These are phyloP conservation scores for Bemisia tabaci DNA, from an alignment of 1,140 invertebrate genomes.

Conservation along the genomic window DNA sequence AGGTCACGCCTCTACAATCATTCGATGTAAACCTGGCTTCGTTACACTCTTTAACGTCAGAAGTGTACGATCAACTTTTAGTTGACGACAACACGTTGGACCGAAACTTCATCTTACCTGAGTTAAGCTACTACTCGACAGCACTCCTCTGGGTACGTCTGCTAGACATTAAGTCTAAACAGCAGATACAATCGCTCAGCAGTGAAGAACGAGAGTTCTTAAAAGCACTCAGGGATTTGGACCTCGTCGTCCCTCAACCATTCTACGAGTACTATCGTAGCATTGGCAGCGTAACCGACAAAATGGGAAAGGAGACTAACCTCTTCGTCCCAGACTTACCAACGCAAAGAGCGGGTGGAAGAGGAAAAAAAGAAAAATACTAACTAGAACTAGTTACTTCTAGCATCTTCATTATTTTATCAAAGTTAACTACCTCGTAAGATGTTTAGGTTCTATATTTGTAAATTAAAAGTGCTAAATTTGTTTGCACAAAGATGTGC, in stretches of 20 bases:
- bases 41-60: background rate
- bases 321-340: background rate
- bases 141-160: background rate
- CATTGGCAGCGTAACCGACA: background rate
- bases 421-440: too few species aligned
- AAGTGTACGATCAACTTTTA: background rate
- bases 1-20: background rate
- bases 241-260: background rate
- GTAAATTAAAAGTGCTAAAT: too few species aligned
- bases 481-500: too few species aligned
- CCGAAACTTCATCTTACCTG: background rate
- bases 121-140: background rate
- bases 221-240: background rate
- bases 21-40: background rate
- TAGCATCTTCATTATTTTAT: too few species aligned
- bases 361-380: too few species aligned
- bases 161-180: background rate
- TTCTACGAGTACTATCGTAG: background rate
- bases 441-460: too few species aligned
- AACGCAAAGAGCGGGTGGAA: background rate
- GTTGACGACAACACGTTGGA: background rate
- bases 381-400: too few species aligned
- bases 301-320: background rate
- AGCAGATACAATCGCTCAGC: background rate
- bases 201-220: background rate